Conservation (phyloP, 1,140 invertebrate species). For the Drosophila sp. region DNA sequence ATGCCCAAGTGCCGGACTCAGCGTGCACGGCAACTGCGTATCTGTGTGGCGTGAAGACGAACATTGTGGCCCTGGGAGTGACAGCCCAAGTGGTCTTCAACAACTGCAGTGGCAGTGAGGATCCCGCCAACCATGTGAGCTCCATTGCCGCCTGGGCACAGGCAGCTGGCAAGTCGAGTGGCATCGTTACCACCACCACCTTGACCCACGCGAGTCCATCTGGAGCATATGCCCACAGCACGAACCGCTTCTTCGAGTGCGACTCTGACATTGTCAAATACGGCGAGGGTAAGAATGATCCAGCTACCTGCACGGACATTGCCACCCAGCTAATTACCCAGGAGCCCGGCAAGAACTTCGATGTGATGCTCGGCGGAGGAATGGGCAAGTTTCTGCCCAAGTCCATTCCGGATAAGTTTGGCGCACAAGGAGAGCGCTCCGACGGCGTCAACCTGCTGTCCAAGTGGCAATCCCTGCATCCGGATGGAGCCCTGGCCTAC, state of each 20-base stretch:
- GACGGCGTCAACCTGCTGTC: slow-evolving; percentile 86
- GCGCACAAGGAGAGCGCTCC: slow-evolving; percentile 85
- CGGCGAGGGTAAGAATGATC: slow-evolving; percentile 59
- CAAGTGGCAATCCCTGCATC: slow-evolving; percentile 84
- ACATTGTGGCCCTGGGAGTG: slow-evolving; percentile 88
- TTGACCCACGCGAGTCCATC: slow-evolving; percentile 83
- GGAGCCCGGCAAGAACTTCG: slow-evolving; percentile 86
- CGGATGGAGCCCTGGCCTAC: slow-evolving; percentile 86
- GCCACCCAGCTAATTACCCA: slow-evolving; percentile 88
- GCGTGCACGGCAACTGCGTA: slow-evolving; percentile 90
- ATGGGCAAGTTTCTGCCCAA: slow-evolving; percentile 87
- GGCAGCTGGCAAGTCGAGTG: slow-evolving; percentile 87
- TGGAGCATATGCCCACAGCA: slow-evolving; percentile 85
- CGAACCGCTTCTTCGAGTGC: slow-evolving; percentile 91
- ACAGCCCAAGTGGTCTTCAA: slow-evolving; percentile 86
- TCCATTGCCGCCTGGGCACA: slow-evolving; percentile 94
- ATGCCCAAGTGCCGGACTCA: slow-evolving; percentile 92
- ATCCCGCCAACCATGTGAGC: slow-evolving; percentile 85
- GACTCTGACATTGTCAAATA: slow-evolving; percentile 87
- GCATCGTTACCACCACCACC: slow-evolving; percentile 81
- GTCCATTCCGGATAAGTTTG: slow-evolving; percentile 84
- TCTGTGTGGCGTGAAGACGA: slow-evolving; percentile 90
- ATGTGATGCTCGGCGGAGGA: slow-evolving; percentile 90
- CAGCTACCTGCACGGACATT: slow-evolving; percentile 85
- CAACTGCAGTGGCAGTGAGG: slow-evolving; percentile 89